Evolutionary conservation across 1,140 invertebrate species (phyloP), one percentile per base, ranked within the genome.

Genomic region (Anadara kagoshimensis): DNA sequence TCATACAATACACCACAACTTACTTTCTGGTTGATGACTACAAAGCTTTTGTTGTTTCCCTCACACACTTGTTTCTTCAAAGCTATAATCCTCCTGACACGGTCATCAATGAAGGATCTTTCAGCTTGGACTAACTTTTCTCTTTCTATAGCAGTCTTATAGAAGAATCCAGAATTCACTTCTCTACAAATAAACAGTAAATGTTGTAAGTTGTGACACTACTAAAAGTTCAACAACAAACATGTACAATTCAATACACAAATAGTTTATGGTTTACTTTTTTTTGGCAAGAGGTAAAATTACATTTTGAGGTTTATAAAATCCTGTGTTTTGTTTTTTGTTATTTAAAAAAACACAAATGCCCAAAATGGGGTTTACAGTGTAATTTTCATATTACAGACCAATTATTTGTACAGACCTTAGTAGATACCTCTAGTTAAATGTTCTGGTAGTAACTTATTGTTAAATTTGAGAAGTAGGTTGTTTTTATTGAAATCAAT

Each of bases 151-250:
- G 98, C 97, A 82, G 80, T 89, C 90, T 99, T 99, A 91, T 99
- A 99, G 91, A 99, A 99, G 90, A 99, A 99, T 1, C 98, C 97
- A 47, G 97, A 98, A 88, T 99, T 99, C 0, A 99, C 97, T 86
- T 95, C 94, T 83, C 92, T 93, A 77, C 47, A 86, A 86, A 69
- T 69, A 72, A 58, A 65, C 69, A 56, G 20, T 3, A 36, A 36
- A 36, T 3, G 7, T 4, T n/a, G 24, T 16, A 1, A 14, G 16
- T 58, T 16, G 2, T 24, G 14, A 20, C 5, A 24, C 24, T 58
- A 3, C 3, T 16, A 7, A 58, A 4, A 58, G 24, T 20, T 24
- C n/a, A n/a, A n/a, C n/a, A 58, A 16, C n/a, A 58, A 8, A 58
- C 16, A 24, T 58, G 5, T 8, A 29, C 24, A 16, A 20, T 0